phyloP scores from a whole-genome alignment of 2,113 vertebrate genomes.

The Gracilinanus agilis region DNA sequence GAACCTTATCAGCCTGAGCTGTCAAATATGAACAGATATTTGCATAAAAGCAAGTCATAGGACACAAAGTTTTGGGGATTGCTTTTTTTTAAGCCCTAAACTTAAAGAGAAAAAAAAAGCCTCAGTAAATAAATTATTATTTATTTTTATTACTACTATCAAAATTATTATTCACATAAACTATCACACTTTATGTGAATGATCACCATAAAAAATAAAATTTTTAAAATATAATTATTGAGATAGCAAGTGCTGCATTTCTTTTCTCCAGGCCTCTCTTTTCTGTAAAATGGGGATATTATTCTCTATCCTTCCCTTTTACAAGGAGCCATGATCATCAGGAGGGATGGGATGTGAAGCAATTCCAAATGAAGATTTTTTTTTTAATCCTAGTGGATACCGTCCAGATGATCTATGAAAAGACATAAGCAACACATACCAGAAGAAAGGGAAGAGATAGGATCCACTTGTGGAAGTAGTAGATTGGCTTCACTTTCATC shows the following conservation, averaged over 20 bases:
- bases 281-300: neutral
- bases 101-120: neutral
- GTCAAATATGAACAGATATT: neutral
- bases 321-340: neutral
- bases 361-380: neutral
- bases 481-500: neutral
- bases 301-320: neutral
- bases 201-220: neutral
- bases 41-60: neutral
- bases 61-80: neutral
- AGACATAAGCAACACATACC: neutral
- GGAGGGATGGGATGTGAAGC: neutral
- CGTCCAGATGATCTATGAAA: neutral
- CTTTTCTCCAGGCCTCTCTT: neutral
- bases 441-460: neutral
- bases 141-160: too few relatives aligned
- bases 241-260: neutral
- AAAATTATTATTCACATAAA: neutral
- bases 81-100: neutral
- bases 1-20: neutral
- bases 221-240: neutral
- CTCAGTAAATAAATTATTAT: too few relatives aligned
- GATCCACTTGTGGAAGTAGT: neutral
- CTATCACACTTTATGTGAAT: neutral
- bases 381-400: neutral